Conservation (phyloP, 2,113 vertebrate genomes). For the Platysteira castanea region DNA sequence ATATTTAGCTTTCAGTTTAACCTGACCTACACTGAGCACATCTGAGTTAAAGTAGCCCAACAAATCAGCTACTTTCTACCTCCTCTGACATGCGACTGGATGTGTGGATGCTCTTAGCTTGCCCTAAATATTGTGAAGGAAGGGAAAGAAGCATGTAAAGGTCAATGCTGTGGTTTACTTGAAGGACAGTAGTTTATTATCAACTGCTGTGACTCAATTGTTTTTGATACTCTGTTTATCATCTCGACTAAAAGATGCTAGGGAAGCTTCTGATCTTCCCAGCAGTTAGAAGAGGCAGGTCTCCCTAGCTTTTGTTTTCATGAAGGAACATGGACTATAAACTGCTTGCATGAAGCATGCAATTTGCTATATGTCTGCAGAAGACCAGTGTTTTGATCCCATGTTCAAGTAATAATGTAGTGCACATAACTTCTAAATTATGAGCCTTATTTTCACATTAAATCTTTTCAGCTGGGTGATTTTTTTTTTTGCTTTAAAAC, state of each 20-base stretch:
- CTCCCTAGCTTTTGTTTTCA: neutral
- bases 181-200: neutral
- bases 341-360: neutral
- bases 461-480: neutral
- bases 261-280: neutral
- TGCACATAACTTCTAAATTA: neutral
- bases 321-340: neutral
- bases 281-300: neutral
- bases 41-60: neutral
- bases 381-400: neutral
- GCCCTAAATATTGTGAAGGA: neutral
- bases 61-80: neutral
- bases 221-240: constrained; percentile 15
- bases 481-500: neutral
- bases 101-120: neutral
- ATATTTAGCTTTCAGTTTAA: neutral
- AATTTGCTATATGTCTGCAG: neutral
- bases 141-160: neutral
- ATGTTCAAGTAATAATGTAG: neutral
- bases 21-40: neutral
- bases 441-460: neutral
- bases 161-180: neutral
- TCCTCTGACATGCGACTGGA: neutral
- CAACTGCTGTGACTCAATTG: neutral
- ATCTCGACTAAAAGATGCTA: neutral